Evolutionary conservation across 2,888 invertebrate genomes (phyloP).

Genomic region (Drosophila parthenogenetica): DNA sequence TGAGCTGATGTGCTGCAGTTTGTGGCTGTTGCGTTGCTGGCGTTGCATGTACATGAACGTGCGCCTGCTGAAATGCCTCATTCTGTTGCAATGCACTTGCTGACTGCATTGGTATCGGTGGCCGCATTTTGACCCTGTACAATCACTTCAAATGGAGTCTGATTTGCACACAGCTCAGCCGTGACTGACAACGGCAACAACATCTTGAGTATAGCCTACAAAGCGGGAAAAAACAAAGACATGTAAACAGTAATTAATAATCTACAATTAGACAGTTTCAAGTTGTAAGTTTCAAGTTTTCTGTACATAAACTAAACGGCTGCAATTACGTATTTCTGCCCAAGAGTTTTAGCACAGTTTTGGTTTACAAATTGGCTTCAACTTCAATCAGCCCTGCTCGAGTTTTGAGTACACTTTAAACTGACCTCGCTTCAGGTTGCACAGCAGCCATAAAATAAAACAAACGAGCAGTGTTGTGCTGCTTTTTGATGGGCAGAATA

Average conservation of each 20-base stretch:
- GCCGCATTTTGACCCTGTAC: slow-evolving; percentile 74
- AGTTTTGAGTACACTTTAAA: slow-evolving; percentile 9
- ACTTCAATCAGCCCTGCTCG: not conserved
- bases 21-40: slow-evolving; percentile 44
- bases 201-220: slow-evolving; percentile 62
- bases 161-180: slow-evolving; percentile 58
- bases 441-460: slow-evolving; percentile 13
- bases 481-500: not conserved
- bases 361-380: slow-evolving; percentile 26
- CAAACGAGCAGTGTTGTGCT: not conserved
- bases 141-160: slow-evolving; percentile 10
- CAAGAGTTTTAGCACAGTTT: slow-evolving; percentile 12
- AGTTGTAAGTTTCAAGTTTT: not conserved
- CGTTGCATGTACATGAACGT: slow-evolving; percentile 48
- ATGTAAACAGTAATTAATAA: not conserved
- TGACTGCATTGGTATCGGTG: slow-evolving; percentile 76
- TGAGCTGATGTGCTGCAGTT: slow-evolving; percentile 24
- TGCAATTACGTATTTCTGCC: not conserved
- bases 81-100: slow-evolving; percentile 80
- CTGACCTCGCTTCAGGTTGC: slow-evolving; percentile 3
- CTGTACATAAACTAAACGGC: not conserved
- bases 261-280: not conserved
- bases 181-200: slow-evolving; percentile 57
- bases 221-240: not conserved
- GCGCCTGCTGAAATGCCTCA: slow-evolving; percentile 59